phyloP scores from a whole-genome alignment of 2,888 invertebrate genomes.

The Ochropleura plecta region DNA sequence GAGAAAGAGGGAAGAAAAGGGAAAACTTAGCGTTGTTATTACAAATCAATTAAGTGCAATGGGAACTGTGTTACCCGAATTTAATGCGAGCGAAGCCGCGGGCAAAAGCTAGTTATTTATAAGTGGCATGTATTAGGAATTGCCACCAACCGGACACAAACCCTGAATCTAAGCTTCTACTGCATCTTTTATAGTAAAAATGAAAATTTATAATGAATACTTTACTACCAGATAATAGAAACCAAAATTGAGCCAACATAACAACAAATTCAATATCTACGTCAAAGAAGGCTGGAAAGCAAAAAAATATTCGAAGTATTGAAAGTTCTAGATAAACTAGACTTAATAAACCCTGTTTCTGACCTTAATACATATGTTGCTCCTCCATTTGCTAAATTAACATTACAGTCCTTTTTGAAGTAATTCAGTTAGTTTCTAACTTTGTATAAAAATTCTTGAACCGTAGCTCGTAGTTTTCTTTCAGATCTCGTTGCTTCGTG shows the following conservation, averaged over 20 bases:
- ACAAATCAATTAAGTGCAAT: no score
- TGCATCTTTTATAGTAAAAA: neutral
- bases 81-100: no score
- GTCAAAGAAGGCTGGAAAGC: neutral
- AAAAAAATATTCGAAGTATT: conserved; percentile 2
- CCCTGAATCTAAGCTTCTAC: neutral
- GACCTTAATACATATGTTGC: conserved; percentile 23
- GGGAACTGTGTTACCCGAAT: no score
- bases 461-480: conserved; percentile 11
- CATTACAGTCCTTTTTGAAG: conserved; percentile 8
- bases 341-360: neutral
- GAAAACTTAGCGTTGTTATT: no score
- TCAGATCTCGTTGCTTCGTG: neutral
- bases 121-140: no score
- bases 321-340: conserved; percentile 2
- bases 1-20: no score
- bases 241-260: neutral
- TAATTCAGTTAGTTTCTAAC: conserved; percentile 31
- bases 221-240: neutral
- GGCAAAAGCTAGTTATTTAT: no score
- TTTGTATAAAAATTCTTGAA: conserved; percentile 9
- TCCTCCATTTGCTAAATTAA: conserved; percentile 30
- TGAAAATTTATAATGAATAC: neutral
- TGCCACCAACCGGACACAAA: no score
- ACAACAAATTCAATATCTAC: neutral